Base-by-base conservation (phyloP, 1,140 invertebrate genomes). In the Apis cerana region DNA sequence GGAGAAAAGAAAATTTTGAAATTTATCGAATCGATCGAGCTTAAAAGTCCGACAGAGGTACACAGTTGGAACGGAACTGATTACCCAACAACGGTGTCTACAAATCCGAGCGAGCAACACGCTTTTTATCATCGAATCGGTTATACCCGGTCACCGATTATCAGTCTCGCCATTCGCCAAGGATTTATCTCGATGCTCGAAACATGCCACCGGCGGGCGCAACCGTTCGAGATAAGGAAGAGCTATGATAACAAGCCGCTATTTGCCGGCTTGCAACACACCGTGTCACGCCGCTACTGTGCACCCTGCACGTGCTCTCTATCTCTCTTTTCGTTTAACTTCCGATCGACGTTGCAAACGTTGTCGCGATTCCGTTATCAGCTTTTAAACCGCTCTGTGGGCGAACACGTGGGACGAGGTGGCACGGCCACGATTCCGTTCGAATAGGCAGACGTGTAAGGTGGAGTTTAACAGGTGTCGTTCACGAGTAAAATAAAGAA, bases 171-270 rank as follows among this genome's bases (percentile, higher is more conserved):
- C 83, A 88, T 89, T 92, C 89, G 87, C 88, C 89, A 69, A 70
- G 69, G 91, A 92, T 92, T 92, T 93, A 93, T 93, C 91, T 91
- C 89, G 91, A 91, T 90, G 86, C 84, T 62, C 68, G 82, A 74
- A 74, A 84, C 85, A 87, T 75, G 77, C 86, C 82, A 84, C 62
- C 69, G 71, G 76, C 76, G 74, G 43, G 64, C 74, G 43, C 62
- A 72, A 62, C 72, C 56, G 81, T 54, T 67, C 59, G 62, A 79
- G 86, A 87, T 87, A 87, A 87, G 85, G 75, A 80, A 83, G 86
- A 80, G 85, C 79, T 87, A 80, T 77, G 86, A 87, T 87, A 87
- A 87, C 82, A 78, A 59, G 75, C 65, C 50, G 27, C 64, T 82
- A 76, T 82, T 77, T 78, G 75, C 75, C 50, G 75, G 81, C 33